phyloP scores from a whole-genome alignment of 1,140 invertebrate genomes.

The Cydia splendana region DNA sequence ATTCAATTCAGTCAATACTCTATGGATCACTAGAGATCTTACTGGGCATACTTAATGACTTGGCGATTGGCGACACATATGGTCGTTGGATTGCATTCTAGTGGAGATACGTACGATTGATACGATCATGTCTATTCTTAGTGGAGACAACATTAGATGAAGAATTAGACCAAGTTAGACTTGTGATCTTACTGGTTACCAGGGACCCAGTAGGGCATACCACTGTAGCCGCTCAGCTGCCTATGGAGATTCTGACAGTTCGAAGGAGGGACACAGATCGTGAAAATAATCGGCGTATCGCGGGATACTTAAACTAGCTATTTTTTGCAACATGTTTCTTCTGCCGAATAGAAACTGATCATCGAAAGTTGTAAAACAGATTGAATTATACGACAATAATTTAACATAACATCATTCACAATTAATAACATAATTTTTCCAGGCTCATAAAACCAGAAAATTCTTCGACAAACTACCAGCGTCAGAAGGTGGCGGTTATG shows the following conservation, averaged over 20 bases:
- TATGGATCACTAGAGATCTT: conserved; percentile 98
- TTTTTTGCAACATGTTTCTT: too few species aligned
- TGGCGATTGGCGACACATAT: conserved; percentile 85
- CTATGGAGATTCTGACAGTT: too few species aligned
- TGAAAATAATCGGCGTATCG: too few species aligned
- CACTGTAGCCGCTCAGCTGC: too few species aligned
- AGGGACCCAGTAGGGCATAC: too few species aligned
- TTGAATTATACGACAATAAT: too few species aligned
- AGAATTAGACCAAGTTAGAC: conserved; percentile 59
- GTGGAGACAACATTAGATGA: conserved; percentile 87
- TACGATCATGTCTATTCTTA: conserved; percentile 97
- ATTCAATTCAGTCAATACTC: conserved; percentile 81
- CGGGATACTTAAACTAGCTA: too few species aligned
- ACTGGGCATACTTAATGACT: conserved; percentile 95
- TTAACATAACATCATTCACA: too few species aligned
- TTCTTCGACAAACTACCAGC: conserved; percentile 97
- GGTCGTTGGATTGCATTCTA: conserved; percentile 88
- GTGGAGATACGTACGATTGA: conserved; percentile 98
- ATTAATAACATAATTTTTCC: conserved; percentile 49
- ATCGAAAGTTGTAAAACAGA: too few species aligned
- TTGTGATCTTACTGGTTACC: too few species aligned
- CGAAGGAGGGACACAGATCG: too few species aligned
- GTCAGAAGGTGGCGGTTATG: conserved; percentile 90
- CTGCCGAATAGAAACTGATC: too few species aligned
- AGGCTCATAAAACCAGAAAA: conserved; percentile 97